Conservation (phyloP, 2,888 invertebrate species). For the Choreutis nemorana region DNA sequence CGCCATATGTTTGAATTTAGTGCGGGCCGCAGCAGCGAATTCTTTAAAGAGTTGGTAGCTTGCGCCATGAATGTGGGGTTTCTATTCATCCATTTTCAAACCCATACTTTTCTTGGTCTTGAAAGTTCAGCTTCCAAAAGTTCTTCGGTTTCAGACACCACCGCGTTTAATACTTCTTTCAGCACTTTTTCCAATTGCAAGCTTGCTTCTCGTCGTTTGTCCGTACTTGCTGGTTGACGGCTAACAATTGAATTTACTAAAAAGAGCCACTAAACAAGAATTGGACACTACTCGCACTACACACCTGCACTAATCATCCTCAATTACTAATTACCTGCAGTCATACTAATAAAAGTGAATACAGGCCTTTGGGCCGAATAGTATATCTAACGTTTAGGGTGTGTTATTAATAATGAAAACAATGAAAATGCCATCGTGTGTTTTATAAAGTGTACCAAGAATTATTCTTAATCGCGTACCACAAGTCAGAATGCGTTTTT, state of each 20-base stretch:
- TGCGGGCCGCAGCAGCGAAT: conserved; percentile 12
- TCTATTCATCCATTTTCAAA: too few relatives aligned
- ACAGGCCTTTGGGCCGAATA: too few relatives aligned
- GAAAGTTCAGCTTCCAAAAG: conserved; percentile 11
- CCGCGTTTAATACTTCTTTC: conserved; percentile 10
- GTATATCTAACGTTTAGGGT: too few relatives aligned
- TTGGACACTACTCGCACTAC: conserved; percentile 7
- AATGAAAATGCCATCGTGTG: too few relatives aligned
- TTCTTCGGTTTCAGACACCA: conserved; percentile 11
- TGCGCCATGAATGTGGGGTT: conserved; percentile 8
- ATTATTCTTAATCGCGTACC: too few relatives aligned
- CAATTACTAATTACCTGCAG: conserved; percentile 2
- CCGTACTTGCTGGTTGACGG: conserved; percentile 9
- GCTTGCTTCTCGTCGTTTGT: conserved; percentile 8
- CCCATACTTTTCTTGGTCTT: conserved; percentile 12
- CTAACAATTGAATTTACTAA: conserved; percentile 8
- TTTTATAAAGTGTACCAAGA: too few relatives aligned
- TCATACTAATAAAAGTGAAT: too few relatives aligned
- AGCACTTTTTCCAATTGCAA: conserved; percentile 9
- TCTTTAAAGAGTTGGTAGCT: conserved; percentile 9
- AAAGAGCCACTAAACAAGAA: too few relatives aligned
- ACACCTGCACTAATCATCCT: conserved; percentile 4
- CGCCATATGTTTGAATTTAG: too few relatives aligned
- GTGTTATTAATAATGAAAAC: too few relatives aligned
- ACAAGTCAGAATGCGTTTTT: too few relatives aligned